phyloP scores from a whole-genome alignment of 2,888 invertebrate species.

The Yponomeuta plumbellus region DNA sequence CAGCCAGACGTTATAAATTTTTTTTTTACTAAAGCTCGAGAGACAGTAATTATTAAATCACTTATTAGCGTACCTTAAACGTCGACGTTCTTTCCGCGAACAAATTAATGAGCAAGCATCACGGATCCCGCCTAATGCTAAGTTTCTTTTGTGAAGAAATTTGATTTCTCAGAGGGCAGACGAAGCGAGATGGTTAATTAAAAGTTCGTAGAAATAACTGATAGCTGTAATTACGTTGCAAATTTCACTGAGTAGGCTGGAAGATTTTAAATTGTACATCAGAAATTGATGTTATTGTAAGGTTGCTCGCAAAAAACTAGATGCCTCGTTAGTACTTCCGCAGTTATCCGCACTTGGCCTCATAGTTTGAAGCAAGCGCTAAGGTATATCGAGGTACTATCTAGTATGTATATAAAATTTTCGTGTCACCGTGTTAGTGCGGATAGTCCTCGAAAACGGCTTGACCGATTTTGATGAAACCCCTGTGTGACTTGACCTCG shows the following conservation, averaged over 20 bases:
- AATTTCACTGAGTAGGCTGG: background rate
- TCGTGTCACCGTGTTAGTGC: no score
- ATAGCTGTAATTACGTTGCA: background rate
- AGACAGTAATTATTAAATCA: conserved; percentile 3
- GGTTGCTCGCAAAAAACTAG: background rate
- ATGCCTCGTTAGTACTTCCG: no score
- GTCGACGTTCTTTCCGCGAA: background rate
- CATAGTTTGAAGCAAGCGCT: no score
- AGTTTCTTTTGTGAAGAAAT: conserved; percentile 3
- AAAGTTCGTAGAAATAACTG: background rate
- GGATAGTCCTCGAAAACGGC: no score
- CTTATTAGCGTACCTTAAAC: background rate
- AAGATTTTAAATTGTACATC: background rate
- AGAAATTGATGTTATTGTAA: background rate
- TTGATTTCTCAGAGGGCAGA: background rate
- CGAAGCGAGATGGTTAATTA: background rate
- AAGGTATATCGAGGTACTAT: no score
- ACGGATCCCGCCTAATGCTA: background rate
- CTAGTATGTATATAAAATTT: no score
- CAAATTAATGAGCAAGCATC: background rate
- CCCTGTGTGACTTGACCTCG: no score
- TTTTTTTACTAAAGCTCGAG: background rate
- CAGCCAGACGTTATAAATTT: background rate
- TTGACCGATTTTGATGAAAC: no score
- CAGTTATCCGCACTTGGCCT: no score